Conservation (phyloP, 53 echinoderm and acorn worm species). For the Temnopleurus reevesii region DNA sequence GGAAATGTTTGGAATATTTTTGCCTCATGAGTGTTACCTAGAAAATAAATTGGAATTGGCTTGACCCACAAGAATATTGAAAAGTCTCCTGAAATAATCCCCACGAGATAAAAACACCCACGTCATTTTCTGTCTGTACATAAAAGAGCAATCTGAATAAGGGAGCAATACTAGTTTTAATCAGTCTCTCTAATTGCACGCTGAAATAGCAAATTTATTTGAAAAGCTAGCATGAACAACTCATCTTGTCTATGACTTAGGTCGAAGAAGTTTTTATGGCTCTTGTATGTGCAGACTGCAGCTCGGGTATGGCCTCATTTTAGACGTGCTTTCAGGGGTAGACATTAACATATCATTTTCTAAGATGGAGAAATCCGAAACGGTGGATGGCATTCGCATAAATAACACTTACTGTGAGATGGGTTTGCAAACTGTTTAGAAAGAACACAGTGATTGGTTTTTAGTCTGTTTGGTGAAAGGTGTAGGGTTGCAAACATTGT, state of each 20-base stretch:
- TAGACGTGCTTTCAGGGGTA: neutral
- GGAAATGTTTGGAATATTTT: too few species aligned
- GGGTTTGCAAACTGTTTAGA: neutral
- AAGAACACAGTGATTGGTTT: neutral
- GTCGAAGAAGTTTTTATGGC: neutral
- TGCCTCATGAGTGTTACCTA: too few species aligned
- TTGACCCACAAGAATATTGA: too few species aligned
- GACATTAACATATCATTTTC: slow-evolving; percentile 17
- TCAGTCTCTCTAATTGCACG: neutral
- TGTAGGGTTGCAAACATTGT: neutral
- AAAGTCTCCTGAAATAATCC: too few species aligned
- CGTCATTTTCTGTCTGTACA: too few species aligned
- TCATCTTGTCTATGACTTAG: neutral
- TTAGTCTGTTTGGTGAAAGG: neutral
- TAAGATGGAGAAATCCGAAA: neutral
- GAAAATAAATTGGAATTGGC: too few species aligned
- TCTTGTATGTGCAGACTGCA: neutral
- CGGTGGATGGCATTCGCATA: neutral
- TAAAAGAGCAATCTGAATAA: too few species aligned
- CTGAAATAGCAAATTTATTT: neutral
- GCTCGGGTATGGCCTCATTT: neutral
- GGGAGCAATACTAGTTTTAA: neutral
- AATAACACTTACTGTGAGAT: neutral
- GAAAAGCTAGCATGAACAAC: neutral
- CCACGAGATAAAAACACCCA: too few species aligned